Percentiles rank a stretch among this genome's conserved stretches.
Conservation (phyloP, 2,888 invertebrate genomes). For the Cyclophora albipunctata region DNA sequence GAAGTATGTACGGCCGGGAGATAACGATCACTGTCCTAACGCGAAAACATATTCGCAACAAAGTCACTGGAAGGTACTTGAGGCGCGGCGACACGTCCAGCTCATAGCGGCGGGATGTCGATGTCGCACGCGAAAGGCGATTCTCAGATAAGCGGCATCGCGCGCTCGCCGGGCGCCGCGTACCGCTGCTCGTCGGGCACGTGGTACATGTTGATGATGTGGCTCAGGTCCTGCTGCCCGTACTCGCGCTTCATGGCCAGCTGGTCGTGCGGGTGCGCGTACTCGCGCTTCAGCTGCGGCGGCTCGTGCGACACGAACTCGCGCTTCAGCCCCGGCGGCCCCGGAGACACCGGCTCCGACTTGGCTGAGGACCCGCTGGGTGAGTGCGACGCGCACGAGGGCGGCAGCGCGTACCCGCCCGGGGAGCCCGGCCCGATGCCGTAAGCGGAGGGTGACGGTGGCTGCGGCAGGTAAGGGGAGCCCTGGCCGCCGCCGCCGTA, state of each 20-base stretch:
- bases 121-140: slow-evolving; percentile 79
- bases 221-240: slow-evolving; percentile 77
- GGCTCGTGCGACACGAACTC: slow-evolving; percentile 72
- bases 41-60: slow-evolving; percentile 46
- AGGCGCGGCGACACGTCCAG: slow-evolving; percentile 67
- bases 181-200: slow-evolving; percentile 79
- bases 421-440: slow-evolving; percentile 78
- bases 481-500: slow-evolving; percentile 81
- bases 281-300: slow-evolving; percentile 71
- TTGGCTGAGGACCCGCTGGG: slow-evolving; percentile 92
- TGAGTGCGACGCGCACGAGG: slow-evolving; percentile 84
- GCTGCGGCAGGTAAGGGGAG: slow-evolving; percentile 85
- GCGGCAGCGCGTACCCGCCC: slow-evolving; percentile 77
- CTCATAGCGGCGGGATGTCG: slow-evolving; percentile 79
- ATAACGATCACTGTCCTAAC: slow-evolving; percentile 64
- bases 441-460: slow-evolving; percentile 81
- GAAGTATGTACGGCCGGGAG: slow-evolving; percentile 61
- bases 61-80: slow-evolving; percentile 47
- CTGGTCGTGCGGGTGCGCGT: slow-evolving; percentile 64
- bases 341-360: slow-evolving; percentile 90
- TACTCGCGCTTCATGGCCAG: slow-evolving; percentile 83
- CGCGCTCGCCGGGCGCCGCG: slow-evolving; percentile 76
- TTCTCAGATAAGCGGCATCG: slow-evolving; percentile 79
- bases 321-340: slow-evolving; percentile 76
- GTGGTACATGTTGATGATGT: slow-evolving; percentile 81